phyloP scores from a whole-genome alignment of 1,140 invertebrate genomes.

The Drosophila suzukii region DNA sequence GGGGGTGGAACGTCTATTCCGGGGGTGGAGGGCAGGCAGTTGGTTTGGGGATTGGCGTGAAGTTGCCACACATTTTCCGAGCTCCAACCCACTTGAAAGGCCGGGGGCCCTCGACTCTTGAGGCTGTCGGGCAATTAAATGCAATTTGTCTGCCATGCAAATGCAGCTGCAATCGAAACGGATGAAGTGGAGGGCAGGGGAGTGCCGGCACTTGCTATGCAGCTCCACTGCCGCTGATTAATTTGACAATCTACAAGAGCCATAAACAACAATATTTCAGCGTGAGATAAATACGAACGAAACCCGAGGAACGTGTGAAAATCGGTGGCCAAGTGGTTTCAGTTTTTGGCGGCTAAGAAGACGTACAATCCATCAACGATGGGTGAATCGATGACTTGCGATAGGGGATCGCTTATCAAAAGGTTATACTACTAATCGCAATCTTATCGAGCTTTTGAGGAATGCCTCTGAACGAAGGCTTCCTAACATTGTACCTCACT shows the following conservation, averaged over 20 bases:
- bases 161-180: slow-evolving; percentile 27
- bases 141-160: slow-evolving; percentile 66
- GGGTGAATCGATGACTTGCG: slow-evolving; percentile 12
- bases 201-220: slow-evolving; percentile 28
- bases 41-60: slow-evolving; percentile 15
- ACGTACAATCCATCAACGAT: slow-evolving; percentile 6
- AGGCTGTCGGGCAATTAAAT: slow-evolving; percentile 70
- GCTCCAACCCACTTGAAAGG: slow-evolving; percentile 7
- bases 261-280: slow-evolving; percentile 47
- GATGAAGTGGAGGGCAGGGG: slow-evolving; percentile 3
- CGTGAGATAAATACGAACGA: slow-evolving; percentile 37
- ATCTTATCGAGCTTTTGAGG: slow-evolving; percentile 37
- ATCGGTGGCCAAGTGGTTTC: slow-evolving; percentile 25
- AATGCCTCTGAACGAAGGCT: slow-evolving; percentile 23
- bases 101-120: slow-evolving; percentile 29
- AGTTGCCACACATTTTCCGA: slow-evolving; percentile 27
- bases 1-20: neutral
- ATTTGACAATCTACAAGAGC: slow-evolving; percentile 50
- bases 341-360: neutral
- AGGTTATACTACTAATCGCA: slow-evolving; percentile 18
- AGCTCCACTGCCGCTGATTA: slow-evolving; percentile 40
- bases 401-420: slow-evolving; percentile 52
- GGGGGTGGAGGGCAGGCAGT: too few species aligned
- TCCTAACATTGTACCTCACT: neutral
- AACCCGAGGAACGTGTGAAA: slow-evolving; percentile 29